Evolutionary conservation across 2,797 vertebrate genomes (phyloP).

Genomic region (Amblyopsis hoosieri): DNA sequence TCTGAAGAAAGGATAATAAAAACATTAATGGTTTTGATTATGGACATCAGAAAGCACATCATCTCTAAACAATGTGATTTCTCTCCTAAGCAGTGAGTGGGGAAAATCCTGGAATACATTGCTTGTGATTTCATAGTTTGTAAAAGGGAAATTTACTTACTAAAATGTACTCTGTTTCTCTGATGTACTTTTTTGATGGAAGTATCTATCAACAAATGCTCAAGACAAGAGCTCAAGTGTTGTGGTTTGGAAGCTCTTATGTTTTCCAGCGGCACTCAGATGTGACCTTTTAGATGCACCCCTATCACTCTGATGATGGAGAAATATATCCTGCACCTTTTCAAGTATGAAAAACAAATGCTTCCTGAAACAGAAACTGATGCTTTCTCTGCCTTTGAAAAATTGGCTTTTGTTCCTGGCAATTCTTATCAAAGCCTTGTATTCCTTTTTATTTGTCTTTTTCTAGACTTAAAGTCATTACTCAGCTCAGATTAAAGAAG

Average conservation of each 20-base stretch:
- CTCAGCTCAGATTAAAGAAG: constrained; percentile 87
- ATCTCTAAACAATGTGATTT: constrained; percentile 3
- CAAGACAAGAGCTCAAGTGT: constrained; percentile 78
- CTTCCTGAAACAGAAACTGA: constrained; percentile 83
- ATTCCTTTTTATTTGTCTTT: constrained; percentile 92
- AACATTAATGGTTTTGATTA: neutral
- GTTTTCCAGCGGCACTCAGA: constrained; percentile 79
- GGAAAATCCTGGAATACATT: neutral
- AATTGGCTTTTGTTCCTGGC: constrained; percentile 87
- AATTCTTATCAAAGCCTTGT: constrained; percentile 90
- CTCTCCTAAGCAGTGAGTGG: constrained; percentile 1
- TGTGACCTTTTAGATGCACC: constrained; percentile 81
- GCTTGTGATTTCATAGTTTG: constrained; percentile 12
- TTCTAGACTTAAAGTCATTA: constrained; percentile 90
- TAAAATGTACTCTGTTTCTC: constrained; percentile 53
- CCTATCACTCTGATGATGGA: constrained; percentile 81
- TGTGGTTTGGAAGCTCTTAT: constrained; percentile 75
- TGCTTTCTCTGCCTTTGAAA: constrained; percentile 87
- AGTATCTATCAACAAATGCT: constrained; percentile 69
- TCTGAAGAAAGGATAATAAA: neutral
- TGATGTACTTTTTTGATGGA: constrained; percentile 58
- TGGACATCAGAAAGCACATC: neutral
- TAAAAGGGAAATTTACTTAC: constrained; percentile 13
- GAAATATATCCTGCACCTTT: constrained; percentile 84
- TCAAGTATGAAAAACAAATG: constrained; percentile 75